Evolutionary conservation across 2,888 invertebrate species (phyloP).

Genomic region (Ophion obscuratus): DNA sequence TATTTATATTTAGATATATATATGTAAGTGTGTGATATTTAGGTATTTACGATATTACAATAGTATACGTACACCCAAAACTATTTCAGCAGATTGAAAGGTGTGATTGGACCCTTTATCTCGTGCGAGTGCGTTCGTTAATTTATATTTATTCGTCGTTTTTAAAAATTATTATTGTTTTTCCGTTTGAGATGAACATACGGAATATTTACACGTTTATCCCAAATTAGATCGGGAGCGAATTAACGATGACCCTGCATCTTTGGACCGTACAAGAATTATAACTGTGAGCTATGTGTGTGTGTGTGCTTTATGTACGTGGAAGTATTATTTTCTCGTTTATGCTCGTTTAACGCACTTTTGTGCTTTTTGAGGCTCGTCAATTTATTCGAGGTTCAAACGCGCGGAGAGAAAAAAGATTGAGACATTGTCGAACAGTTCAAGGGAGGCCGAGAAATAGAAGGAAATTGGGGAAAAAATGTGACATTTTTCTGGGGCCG

Average conservation of each 20-base stretch:
- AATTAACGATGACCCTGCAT: slow-evolving; percentile 56
- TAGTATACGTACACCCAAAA: slow-evolving; percentile 37
- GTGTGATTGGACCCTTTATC: slow-evolving; percentile 66
- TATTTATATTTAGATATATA: slow-evolving; percentile 5
- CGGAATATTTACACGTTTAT: slow-evolving; percentile 45
- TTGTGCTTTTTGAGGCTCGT: slow-evolving; percentile 6
- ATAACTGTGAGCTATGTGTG: slow-evolving; percentile 24
- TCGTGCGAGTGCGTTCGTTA: slow-evolving; percentile 48
- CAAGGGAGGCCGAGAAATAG: neutral
- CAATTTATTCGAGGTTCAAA: neutral
- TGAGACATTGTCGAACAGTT: neutral
- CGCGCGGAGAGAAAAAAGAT: neutral
- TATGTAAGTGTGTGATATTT: slow-evolving; percentile 11
- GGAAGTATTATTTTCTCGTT: slow-evolving; percentile 33
- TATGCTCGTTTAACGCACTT: neutral
- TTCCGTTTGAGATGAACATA: slow-evolving; percentile 26
- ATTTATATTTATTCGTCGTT: slow-evolving; percentile 28
- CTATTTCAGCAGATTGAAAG: slow-evolving; percentile 59
- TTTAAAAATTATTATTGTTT: neutral
- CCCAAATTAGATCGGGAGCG: slow-evolving; percentile 44
- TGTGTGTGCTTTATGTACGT: slow-evolving; percentile 48
- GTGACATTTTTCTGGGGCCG: neutral
- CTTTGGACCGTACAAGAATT: slow-evolving; percentile 60
- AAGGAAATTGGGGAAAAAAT: neutral
- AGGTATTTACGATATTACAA: slow-evolving; percentile 19